Evolutionary conservation across 2,888 invertebrate species (phyloP), one percentile per base, ranked within the genome.

Genomic region (Andrena bicolor): DNA sequence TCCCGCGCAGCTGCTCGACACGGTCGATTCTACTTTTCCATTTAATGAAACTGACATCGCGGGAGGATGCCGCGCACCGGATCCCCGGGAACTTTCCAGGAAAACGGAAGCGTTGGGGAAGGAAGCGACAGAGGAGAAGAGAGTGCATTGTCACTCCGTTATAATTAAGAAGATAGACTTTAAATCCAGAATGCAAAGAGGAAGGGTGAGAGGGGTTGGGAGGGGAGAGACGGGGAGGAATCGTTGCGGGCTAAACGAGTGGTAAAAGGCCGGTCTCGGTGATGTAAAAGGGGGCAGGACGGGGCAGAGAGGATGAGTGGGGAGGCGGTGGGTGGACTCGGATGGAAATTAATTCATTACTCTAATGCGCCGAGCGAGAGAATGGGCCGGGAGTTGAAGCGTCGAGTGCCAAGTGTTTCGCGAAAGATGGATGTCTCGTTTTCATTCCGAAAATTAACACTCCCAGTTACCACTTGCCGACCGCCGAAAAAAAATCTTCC

Each of bases 331-430:
- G 75, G 32, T 80, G 87, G 86, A 82, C 88, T 89, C 86, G 90
- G 92, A 92, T 93, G 93, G 90, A 93, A 93, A 93, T 93, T 93
- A 93, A 93, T 93, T 93, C 93, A 94, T 94, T 94, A 93, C 93
- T 91, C 92, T 93, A 94, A 94, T 93, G 93, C 93, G 91, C 90
- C 89, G 90, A 92, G 92, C 90, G 89, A 90, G 90, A 91, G 90
- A 92, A 92, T 90, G 90, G 89, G 90, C 89, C 88, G 90, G 88
- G 89, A 89, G 91, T 89, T 88, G 89, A 91, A 91, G 91, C 92
- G 92, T 91, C 90, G 91, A 92, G 91, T 90, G 90, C 91, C 91
- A 88, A 90, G 90, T 88, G 87, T 90, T 90, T 89, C 88, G 89
- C 90, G 89, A 92, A 93, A 93, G 93, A 93, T 92, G 91, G 91